These are phyloP conservation scores for Cochlearius cochlearius DNA, from an alignment of 2,113 vertebrate species.

Conservation along the genomic window DNA sequence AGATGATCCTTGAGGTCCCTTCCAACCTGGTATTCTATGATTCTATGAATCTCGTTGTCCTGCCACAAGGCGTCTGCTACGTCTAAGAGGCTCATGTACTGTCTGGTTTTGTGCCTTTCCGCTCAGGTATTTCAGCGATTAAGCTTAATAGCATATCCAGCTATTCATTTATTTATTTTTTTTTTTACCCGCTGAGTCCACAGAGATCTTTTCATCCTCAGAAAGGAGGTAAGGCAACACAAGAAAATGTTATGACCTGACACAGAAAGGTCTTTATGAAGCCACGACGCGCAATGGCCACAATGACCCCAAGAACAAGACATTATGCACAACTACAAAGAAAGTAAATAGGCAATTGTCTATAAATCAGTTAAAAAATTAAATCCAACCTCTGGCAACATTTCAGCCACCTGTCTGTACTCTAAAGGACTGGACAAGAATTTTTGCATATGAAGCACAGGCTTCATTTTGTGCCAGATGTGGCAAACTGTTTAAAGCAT, in stretches of 20 bases:
- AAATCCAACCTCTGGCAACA: background rate
- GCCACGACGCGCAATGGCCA: fast-evolving
- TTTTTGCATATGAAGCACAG: background rate
- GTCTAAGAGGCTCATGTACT: background rate
- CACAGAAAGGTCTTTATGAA: background rate
- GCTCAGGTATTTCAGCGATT: background rate
- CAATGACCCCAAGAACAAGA: background rate
- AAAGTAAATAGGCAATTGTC: background rate
- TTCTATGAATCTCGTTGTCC: background rate
- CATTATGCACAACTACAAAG: background rate
- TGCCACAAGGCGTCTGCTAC: background rate
- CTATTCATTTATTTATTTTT: background rate
- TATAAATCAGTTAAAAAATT: background rate
- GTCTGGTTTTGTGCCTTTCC: background rate
- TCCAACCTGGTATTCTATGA: too few species aligned
- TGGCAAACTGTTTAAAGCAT: background rate
- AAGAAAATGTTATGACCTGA: background rate
- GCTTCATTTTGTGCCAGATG: background rate
- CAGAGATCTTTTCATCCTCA: background rate
- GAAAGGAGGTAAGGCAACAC: background rate
- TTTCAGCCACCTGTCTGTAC: background rate
- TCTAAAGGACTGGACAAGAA: background rate
- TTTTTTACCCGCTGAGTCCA: background rate
- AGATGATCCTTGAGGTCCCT: too few species aligned
- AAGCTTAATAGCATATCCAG: background rate